phyloP scores from a whole-genome alignment of 2,113 vertebrate genomes.

The Mohoua ochrocephala region DNA sequence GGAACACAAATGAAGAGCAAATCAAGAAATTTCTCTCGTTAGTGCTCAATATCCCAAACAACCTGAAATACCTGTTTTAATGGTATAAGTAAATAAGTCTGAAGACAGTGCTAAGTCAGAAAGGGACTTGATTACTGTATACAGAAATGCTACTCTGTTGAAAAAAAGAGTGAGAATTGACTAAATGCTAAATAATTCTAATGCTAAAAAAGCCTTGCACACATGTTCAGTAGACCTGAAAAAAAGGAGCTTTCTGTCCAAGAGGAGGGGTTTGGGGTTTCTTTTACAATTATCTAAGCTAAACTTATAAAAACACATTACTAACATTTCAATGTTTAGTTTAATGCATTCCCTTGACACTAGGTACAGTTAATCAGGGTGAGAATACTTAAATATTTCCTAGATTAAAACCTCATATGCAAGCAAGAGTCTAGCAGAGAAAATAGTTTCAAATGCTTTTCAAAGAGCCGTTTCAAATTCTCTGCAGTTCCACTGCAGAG shows the following conservation, averaged over 20 bases:
- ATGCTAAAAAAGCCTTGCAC: background rate
- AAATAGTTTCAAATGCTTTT: background rate
- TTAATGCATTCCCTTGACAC: background rate
- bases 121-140: background rate
- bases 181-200: background rate
- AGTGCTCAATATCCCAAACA: background rate
- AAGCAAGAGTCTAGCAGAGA: background rate
- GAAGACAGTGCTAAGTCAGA: background rate
- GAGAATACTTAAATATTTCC: background rate
- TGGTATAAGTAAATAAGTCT: background rate
- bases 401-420: background rate
- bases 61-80: background rate
- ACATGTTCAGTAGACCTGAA: background rate
- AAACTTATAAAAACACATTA: background rate
- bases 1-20: background rate
- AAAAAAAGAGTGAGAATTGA: background rate
- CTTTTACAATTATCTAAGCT: background rate
- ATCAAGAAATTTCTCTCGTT: background rate
- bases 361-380: background rate
- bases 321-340: background rate
- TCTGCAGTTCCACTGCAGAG: background rate
- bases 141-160: background rate
- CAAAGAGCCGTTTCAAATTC: background rate
- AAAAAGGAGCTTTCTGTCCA: background rate
- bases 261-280: background rate